phyloP scores from a whole-genome alignment of 2,888 invertebrate species.

The Sesia bembeciformis region DNA sequence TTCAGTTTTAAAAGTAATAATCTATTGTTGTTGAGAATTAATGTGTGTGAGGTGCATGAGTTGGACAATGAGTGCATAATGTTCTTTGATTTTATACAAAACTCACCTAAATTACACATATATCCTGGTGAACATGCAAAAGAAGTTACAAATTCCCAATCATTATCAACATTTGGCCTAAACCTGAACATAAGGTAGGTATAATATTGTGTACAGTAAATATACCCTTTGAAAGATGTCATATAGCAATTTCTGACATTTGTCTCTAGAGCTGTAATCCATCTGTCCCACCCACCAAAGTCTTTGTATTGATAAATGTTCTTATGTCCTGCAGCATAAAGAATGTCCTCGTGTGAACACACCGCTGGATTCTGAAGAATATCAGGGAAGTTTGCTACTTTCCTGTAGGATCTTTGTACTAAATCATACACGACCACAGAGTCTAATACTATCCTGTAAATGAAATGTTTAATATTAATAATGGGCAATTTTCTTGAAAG shows the following conservation, averaged over 20 bases:
- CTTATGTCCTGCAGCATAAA: constrained; percentile 44
- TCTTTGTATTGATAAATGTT: constrained; percentile 44
- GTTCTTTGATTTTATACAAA: background rate
- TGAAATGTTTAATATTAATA: background rate
- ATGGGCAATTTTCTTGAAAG: too few species aligned
- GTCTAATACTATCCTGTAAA: constrained; percentile 48
- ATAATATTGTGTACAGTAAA: constrained; percentile 51
- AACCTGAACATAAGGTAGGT: constrained; percentile 45
- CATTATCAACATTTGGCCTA: constrained; percentile 29
- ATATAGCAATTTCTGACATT: constrained; percentile 16
- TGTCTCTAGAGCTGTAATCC: constrained; percentile 15
- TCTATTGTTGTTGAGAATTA: too few species aligned
- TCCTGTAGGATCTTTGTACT: constrained; percentile 32
- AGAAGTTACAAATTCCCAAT: constrained; percentile 25
- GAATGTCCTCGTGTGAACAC: constrained; percentile 33
- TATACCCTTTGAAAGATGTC: constrained; percentile 39
- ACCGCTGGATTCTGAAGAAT: constrained; percentile 50
- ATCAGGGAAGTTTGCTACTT: constrained; percentile 43
- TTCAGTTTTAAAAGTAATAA: too few species aligned
- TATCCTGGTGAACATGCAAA: constrained; percentile 38
- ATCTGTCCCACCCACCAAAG: constrained; percentile 23
- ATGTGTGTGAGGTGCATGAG: too few species aligned
- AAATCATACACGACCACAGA: constrained; percentile 43
- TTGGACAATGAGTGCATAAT: too few species aligned
- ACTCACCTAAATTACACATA: constrained; percentile 46